Conservation (phyloP, 2,888 invertebrate genomes). For the Lithodes maja region DNA sequence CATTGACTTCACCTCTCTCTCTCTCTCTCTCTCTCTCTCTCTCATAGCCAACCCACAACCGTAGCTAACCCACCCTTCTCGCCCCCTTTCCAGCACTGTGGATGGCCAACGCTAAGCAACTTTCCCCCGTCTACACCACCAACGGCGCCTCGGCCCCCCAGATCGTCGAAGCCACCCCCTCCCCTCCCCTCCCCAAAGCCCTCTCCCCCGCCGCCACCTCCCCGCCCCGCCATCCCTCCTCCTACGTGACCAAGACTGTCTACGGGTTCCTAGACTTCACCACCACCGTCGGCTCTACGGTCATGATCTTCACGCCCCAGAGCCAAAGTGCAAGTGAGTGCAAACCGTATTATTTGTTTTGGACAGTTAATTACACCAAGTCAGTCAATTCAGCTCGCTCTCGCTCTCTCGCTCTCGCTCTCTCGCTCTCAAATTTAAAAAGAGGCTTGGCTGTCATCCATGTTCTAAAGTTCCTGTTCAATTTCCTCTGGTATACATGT, state of each 20-base stretch:
- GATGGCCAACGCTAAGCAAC: background rate
- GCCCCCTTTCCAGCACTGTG: too few relatives aligned
- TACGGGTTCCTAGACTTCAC: conserved; percentile 96
- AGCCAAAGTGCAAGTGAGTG: conserved; percentile 47
- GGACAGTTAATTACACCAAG: too few relatives aligned
- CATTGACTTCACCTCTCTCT: too few relatives aligned
- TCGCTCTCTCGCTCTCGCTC: too few relatives aligned
- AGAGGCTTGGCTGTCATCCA: too few relatives aligned
- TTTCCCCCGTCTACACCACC: conserved; percentile 53
- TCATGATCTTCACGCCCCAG: conserved; percentile 95
- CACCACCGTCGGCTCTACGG: conserved; percentile 93
- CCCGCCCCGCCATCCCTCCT: conserved; percentile 73
- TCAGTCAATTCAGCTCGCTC: too few relatives aligned
- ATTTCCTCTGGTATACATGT: too few relatives aligned
- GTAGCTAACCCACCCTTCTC: too few relatives aligned
- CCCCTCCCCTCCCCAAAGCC: background rate
- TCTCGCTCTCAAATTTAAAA: too few relatives aligned
- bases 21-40: too few relatives aligned
- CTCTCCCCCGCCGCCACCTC: background rate
- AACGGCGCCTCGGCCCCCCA: background rate
- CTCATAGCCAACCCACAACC: too few relatives aligned
- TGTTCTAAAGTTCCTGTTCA: too few relatives aligned
- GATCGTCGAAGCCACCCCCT: conserved; percentile 36
- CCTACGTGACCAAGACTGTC: conserved; percentile 88
- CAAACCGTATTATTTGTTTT: background rate